phyloP scores from a whole-genome alignment of 2,888 invertebrate genomes.

The Ornithoptera priamus region DNA sequence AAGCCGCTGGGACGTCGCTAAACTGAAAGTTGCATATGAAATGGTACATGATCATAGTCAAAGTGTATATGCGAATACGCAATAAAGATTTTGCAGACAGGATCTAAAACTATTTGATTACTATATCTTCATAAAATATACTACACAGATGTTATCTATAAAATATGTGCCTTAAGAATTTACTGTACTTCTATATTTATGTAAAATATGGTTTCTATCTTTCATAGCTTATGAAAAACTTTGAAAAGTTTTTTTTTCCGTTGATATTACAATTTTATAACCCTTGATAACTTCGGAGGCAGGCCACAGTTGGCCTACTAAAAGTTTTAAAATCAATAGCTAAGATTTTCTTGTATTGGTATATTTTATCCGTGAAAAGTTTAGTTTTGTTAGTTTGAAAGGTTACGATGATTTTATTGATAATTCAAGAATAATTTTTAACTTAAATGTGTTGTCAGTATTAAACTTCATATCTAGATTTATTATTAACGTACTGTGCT shows the following conservation, averaged over 20 bases:
- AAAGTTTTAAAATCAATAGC: slow-evolving; percentile 19
- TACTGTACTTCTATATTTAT: not conserved
- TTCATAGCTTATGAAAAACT: slow-evolving; percentile 2
- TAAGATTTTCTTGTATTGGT: slow-evolving; percentile 7
- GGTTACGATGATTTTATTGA: too few species aligned
- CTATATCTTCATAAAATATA: too few species aligned
- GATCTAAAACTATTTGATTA: too few species aligned
- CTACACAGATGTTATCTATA: not conserved
- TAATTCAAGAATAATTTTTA: too few species aligned
- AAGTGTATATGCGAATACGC: too few species aligned
- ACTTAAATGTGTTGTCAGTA: too few species aligned
- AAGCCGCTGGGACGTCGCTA: too few species aligned
- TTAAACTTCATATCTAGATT: too few species aligned
- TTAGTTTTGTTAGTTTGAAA: slow-evolving; percentile 3
- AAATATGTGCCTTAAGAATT: not conserved
- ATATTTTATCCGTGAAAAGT: not conserved
- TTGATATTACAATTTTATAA: slow-evolving; percentile 21
- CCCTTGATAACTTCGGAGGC: slow-evolving; percentile 15
- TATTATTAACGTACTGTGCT: too few species aligned
- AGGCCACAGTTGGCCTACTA: slow-evolving; percentile 18
- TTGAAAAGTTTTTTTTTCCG: slow-evolving; percentile 8
- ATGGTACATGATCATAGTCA: too few species aligned
- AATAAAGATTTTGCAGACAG: too few species aligned
- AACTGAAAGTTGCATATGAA: too few species aligned
- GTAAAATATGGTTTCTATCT: not conserved